Evolutionary conservation across 2,113 vertebrate species (phyloP).

Genomic region (Alligator sinensis): DNA sequence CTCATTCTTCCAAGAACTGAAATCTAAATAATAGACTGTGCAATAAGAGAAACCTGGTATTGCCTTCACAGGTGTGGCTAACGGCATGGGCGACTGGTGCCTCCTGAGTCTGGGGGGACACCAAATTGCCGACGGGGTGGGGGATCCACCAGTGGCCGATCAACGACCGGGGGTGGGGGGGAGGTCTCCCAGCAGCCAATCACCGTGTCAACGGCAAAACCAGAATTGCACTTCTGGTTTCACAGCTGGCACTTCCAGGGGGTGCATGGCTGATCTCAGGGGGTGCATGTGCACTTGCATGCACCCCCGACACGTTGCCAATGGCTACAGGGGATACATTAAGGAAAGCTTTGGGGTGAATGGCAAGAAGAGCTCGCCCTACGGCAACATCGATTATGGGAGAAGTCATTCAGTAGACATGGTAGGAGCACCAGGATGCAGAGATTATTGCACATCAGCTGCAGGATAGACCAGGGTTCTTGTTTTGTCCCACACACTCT

Average conservation of each 20-base stretch:
- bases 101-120: no score
- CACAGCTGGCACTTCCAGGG: no score
- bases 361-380: neutral
- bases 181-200: no score
- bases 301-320: no score
- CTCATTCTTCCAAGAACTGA: constrained; percentile 2
- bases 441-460: neutral
- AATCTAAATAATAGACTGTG: neutral
- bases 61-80: neutral
- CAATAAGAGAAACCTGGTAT: neutral
- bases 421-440: neutral
- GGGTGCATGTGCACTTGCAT: no score
- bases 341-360: neutral
- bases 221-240: no score
- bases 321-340: neutral
- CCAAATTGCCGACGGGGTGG: no score
- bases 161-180: no score
- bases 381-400: neutral
- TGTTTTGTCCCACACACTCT: neutral
- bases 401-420: neutral
- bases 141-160: no score
- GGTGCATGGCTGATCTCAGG: no score
- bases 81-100: neutral
- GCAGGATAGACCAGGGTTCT: constrained; percentile 21
- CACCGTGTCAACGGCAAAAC: no score